Base-by-base conservation (phyloP, 2,888 invertebrate species). In the Operophtera brumata region DNA sequence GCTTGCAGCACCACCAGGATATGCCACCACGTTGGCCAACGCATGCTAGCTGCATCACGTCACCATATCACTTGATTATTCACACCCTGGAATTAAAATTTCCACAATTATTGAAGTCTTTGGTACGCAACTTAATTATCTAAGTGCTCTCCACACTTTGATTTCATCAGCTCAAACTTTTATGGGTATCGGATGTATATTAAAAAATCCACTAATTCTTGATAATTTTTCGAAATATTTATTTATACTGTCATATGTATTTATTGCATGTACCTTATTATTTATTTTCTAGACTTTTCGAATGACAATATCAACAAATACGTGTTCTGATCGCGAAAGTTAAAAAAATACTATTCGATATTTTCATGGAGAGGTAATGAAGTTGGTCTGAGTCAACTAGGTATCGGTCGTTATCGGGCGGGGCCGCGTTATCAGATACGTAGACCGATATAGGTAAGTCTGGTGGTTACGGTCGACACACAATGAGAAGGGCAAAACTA, bases 361-460 rank as follows among this genome's bases (percentile, higher is more conserved):
- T 61, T 47, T 26, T 54, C 59, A 50, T 56, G 61, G 57, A 64
- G 62, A 65, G 51, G 62, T 67, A 61, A 68, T 66, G 65, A 63
- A 69, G 64, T 71, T 66, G 61, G 71, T 80, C 70, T 88, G 87
- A 86, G 75, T 86, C 83, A 85, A 67, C 73, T 74, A 73, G 70
- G 72, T 77, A 78, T 80, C 76, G 78, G 67, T 37, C 66, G 75
- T 84, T 88, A 88, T 88, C 88, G 77, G 70, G 59, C 84, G 78
- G 66, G 62, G 56, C 59, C 62, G 59, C 69, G 75, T 88, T 89
- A 88, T 89, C 89, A 84, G 87, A 85, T 89, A 86, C 59, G 75
- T 64, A 66, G 61, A 44, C 57, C 47, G 62, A 61, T 64, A 64
- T 59, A 49, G 47, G 43, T 42, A 52, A 49, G 43, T 42, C 47